Evolutionary conservation across 1,140 invertebrate species (phyloP).

Genomic region (Drosophila nannoptera): DNA sequence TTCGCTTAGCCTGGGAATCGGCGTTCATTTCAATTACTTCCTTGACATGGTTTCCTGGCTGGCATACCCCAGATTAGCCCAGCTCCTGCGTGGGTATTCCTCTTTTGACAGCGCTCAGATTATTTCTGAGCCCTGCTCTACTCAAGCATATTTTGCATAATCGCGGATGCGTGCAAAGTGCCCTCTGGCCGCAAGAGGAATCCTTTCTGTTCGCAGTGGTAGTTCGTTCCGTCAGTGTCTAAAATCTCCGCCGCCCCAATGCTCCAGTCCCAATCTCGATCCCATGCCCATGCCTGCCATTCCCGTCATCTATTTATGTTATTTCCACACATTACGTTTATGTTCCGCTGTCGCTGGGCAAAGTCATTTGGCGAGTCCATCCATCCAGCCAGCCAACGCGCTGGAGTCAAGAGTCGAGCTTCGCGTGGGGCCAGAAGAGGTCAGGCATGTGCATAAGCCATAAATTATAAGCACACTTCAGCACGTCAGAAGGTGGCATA

Average conservation of each 20-base stretch:
- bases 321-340: constrained; percentile 52
- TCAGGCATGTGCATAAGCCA: constrained; percentile 55
- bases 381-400: constrained; percentile 1
- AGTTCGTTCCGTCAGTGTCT: constrained; percentile 24
- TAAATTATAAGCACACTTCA: constrained; percentile 66
- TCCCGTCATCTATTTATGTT: constrained; percentile 34
- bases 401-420: neutral
- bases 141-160: constrained; percentile 25
- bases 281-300: neutral
- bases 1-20: too few species aligned
- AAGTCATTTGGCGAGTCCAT: constrained; percentile 31
- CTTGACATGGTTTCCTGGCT: neutral
- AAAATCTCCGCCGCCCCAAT: neutral
- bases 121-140: neutral
- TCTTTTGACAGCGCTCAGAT: neutral
- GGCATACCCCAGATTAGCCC: neutral
- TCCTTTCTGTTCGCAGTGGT: constrained; percentile 13
- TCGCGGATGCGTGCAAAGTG: constrained; percentile 22
- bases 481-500: constrained; percentile 49
- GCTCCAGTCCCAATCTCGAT: constrained; percentile 3
- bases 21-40: too few species aligned
- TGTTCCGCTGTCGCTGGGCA: constrained; percentile 30
- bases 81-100: constrained; percentile 1
- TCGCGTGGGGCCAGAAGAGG: constrained; percentile 6
- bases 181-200: constrained; percentile 2